Conservation (phyloP, 2,888 invertebrate genomes). For the Xestia ashworthii region DNA sequence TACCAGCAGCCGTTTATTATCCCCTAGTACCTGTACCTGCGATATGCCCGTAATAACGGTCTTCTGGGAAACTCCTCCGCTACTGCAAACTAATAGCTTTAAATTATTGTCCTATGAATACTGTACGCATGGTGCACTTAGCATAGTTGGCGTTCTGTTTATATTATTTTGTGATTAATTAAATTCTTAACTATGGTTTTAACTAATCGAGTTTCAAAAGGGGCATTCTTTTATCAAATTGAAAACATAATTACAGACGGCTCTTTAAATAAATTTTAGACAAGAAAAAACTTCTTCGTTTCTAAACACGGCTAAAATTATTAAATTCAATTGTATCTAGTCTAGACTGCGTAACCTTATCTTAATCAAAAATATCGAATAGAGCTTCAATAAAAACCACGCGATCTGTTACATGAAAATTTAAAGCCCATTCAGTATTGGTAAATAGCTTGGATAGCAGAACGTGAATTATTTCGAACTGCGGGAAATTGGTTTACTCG, state of each 20-base stretch:
- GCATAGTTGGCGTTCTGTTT: constrained; percentile 23
- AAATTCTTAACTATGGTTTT: background rate
- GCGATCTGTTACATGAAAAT: constrained; percentile 34
- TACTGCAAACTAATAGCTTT: constrained; percentile 63
- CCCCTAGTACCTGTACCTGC: constrained; percentile 61
- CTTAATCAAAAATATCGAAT: constrained; percentile 20
- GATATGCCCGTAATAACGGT: constrained; percentile 72
- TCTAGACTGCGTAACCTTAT: constrained; percentile 25
- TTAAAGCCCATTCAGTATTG: constrained; percentile 44
- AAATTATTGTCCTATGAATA: constrained; percentile 63
- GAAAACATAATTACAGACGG: constrained; percentile 11
- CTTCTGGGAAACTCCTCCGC: constrained; percentile 67
- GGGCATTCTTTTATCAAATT: background rate
- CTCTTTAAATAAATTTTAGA: background rate
- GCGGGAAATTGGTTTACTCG: constrained; percentile 81
- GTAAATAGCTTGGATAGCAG: constrained; percentile 63
- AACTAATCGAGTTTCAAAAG: background rate
- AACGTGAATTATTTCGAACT: constrained; percentile 67
- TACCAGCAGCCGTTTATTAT: constrained; percentile 75
- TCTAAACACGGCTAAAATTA: constrained; percentile 8
- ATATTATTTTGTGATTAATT: constrained; percentile 28
- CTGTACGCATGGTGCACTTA: constrained; percentile 44
- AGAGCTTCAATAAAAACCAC: constrained; percentile 3
- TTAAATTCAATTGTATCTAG: constrained; percentile 7
- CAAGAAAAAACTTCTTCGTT: constrained; percentile 7